Percentiles rank a stretch among this genome's conserved stretches.
Evolutionary conservation across 2,888 invertebrate species (phyloP).

Genomic region (Drosophila mercatorum): DNA sequence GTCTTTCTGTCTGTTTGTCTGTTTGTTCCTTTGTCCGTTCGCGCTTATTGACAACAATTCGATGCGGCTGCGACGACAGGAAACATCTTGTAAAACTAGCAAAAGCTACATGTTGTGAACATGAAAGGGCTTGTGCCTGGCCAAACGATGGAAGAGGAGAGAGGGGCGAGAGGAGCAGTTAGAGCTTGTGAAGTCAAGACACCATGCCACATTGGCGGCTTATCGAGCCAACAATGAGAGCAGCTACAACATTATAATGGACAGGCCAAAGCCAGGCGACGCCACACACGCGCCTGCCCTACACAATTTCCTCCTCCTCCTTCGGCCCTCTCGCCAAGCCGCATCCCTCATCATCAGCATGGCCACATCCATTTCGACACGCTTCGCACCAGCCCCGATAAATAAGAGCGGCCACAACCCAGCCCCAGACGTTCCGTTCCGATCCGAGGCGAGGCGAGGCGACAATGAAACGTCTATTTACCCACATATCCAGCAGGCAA

Average conservation of each 20-base stretch:
- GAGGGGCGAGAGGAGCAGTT: background rate
- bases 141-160: background rate
- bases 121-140: constrained; percentile 73
- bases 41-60: constrained; percentile 84
- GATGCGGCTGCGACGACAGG: constrained; percentile 84
- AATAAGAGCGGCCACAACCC: constrained; percentile 67
- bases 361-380: constrained; percentile 65
- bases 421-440: background rate
- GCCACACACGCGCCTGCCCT: constrained; percentile 72
- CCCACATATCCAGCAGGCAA: constrained; percentile 53
- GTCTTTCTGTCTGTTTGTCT: constrained; percentile 16
- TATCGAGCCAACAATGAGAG: constrained; percentile 80
- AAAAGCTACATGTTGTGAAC: constrained; percentile 82
- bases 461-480: constrained; percentile 80
- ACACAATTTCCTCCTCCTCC: constrained; percentile 15
- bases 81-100: constrained; percentile 85
- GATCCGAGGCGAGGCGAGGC: constrained; percentile 50
- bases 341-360: constrained; percentile 3
- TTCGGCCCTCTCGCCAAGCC: background rate
- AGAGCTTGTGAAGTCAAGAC: constrained; percentile 33
- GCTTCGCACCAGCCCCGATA: constrained; percentile 73
- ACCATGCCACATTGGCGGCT: constrained; percentile 61
- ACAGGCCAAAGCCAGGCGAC: constrained; percentile 64
- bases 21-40: constrained; percentile 40
- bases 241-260: constrained; percentile 81